Evolutionary conservation across 2,113 vertebrate genomes (phyloP).

Genomic region (Melanocharis versteri): DNA sequence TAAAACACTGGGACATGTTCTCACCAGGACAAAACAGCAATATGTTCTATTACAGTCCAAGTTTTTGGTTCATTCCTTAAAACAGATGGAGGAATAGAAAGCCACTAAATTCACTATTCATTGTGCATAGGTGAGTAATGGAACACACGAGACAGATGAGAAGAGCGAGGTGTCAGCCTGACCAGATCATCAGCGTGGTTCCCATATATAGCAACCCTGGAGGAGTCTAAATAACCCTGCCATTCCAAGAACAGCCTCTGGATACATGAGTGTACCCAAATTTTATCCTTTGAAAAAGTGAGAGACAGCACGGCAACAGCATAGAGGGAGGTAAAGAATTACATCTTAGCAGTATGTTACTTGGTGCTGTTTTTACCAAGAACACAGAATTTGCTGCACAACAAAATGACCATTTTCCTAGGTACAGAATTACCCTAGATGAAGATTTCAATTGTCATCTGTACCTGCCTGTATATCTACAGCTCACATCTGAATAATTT

Average conservation of each 20-base stretch:
- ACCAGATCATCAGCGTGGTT: not conserved
- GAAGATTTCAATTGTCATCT: not conserved
- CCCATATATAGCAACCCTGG: not conserved
- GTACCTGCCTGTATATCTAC: not conserved
- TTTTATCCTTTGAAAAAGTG: not conserved
- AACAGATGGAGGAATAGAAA: not conserved
- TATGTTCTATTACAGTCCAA: not conserved
- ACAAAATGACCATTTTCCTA: slow-evolving; percentile 7
- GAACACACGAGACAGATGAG: not conserved
- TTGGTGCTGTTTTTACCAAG: not conserved
- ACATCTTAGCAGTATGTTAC: not conserved
- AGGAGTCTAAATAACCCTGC: not conserved
- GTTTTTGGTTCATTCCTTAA: not conserved
- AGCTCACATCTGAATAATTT: not conserved
- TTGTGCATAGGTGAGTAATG: not conserved
- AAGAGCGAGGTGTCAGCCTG: not conserved
- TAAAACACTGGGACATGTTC: not conserved
- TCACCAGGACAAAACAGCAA: not conserved
- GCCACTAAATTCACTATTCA: not conserved
- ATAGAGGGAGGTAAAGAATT: not conserved
- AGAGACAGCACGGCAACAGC: not conserved
- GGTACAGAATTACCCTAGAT: not conserved
- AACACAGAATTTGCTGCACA: not conserved
- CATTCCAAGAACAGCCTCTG: not conserved
- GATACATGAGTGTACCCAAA: no score